Conservation (phyloP, 2,797 vertebrate species). For the Chaenodraco wilsoni region DNA sequence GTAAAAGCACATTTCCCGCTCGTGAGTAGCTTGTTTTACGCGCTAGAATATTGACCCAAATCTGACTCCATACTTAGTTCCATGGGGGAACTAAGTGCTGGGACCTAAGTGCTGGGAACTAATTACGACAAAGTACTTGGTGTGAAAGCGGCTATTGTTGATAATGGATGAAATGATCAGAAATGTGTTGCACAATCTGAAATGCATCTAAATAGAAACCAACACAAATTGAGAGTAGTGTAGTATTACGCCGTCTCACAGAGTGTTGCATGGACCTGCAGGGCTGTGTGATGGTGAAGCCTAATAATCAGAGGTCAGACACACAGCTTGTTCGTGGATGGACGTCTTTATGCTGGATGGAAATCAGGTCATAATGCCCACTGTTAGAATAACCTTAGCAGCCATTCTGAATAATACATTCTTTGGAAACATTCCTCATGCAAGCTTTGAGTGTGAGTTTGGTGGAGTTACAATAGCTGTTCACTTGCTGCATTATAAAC, state of each 20-base stretch:
- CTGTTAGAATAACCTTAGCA: neutral
- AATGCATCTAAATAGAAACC: neutral
- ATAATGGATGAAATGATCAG: neutral
- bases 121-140: too few relatives aligned
- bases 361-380: neutral
- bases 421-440: neutral
- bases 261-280: neutral
- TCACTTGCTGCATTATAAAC: neutral
- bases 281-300: neutral
- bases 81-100: too few relatives aligned
- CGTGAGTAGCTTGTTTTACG: too few relatives aligned
- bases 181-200: neutral
- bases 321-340: neutral
- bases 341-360: neutral
- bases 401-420: neutral
- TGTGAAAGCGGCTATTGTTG: neutral
- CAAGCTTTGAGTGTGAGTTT: neutral
- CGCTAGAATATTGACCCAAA: too few relatives aligned
- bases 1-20: too few relatives aligned
- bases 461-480: neutral
- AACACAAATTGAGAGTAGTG: too few relatives aligned
- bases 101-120: too few relatives aligned
- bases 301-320: too few relatives aligned
- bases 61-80: too few relatives aligned
- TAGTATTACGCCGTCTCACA: neutral